Evolutionary conservation across 2,797 vertebrate species (phyloP).

Genomic region (Cirrhinus molitorella): DNA sequence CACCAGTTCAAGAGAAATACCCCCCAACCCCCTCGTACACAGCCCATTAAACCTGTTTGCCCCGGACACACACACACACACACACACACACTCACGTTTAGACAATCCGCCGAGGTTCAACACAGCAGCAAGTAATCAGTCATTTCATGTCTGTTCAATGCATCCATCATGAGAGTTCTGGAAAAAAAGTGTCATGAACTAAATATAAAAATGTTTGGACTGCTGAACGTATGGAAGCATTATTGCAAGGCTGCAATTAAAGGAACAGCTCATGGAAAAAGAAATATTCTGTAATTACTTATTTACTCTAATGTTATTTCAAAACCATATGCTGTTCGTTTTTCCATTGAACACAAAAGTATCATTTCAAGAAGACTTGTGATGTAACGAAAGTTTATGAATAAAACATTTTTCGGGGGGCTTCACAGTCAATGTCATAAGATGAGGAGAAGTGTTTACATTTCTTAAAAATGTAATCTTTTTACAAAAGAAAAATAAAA

Average conservation of each 20-base stretch:
- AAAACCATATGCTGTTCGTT: background rate
- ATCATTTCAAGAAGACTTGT: background rate
- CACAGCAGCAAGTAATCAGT: slow-evolving; percentile 20
- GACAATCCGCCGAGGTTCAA: background rate
- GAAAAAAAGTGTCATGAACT: background rate
- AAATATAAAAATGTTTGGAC: slow-evolving; percentile 9
- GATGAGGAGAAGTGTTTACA: background rate
- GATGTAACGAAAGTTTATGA: background rate
- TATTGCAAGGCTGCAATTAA: background rate
- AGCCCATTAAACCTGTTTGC: slow-evolving; percentile 63
- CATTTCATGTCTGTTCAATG: slow-evolving; percentile 18
- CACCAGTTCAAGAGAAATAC: slow-evolving; percentile 62
- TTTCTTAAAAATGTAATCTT: background rate
- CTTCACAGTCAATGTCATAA: background rate
- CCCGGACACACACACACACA: slow-evolving; percentile 9
- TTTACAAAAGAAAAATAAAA: no score
- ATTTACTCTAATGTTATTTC: background rate
- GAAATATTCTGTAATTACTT: background rate
- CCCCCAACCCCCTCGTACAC: slow-evolving; percentile 50
- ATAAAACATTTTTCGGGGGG: background rate
- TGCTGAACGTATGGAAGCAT: background rate
- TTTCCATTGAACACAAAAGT: background rate
- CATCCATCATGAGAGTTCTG: slow-evolving; percentile 7
- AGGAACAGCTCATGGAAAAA: slow-evolving; percentile 14
- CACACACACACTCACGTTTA: background rate